A percentile compares a stretch with the other conserved stretches of the same genome.
Evolutionary conservation across 2,888 invertebrate genomes (phyloP).

Genomic region (Abscondita cerata): DNA sequence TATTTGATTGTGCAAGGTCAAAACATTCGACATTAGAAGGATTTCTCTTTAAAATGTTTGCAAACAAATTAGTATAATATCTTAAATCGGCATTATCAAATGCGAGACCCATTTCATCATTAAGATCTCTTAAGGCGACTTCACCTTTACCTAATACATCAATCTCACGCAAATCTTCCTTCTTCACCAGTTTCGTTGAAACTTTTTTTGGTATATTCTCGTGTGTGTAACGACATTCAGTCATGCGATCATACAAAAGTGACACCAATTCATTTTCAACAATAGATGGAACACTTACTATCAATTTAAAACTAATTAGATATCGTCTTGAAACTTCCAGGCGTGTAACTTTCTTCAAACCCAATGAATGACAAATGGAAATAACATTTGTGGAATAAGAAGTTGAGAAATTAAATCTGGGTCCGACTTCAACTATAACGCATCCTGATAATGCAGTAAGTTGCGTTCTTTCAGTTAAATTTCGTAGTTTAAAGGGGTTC

Average conservation of each 20-base stretch:
- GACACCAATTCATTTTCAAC: slow-evolving; percentile 63
- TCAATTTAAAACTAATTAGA: slow-evolving; percentile 63
- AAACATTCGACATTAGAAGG: slow-evolving; percentile 98
- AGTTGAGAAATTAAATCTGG: slow-evolving; percentile 93
- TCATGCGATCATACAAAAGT: slow-evolving; percentile 90
- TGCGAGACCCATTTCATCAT: slow-evolving; percentile 72
- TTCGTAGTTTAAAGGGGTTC: slow-evolving; percentile 70
- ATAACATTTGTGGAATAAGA: slow-evolving; percentile 96
- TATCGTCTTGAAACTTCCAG: slow-evolving; percentile 86
- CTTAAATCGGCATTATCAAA: slow-evolving; percentile 93
- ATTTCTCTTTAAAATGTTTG: slow-evolving; percentile 81
- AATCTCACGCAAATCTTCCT: slow-evolving; percentile 82
- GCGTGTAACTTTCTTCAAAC: slow-evolving; percentile 75
- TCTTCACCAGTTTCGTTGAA: slow-evolving; percentile 69
- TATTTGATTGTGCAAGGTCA: slow-evolving; percentile 97
- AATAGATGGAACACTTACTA: slow-evolving; percentile 54
- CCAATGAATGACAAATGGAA: slow-evolving; percentile 88
- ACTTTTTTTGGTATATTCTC: slow-evolving; percentile 69
- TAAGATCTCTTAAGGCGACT: slow-evolving; percentile 79
- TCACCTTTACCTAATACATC: slow-evolving; percentile 81
- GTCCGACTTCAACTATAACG: slow-evolving; percentile 85
- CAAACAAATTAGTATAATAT: slow-evolving; percentile 88
- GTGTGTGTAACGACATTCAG: slow-evolving; percentile 82
- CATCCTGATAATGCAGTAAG: slow-evolving; percentile 58
- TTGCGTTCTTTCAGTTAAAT: slow-evolving; percentile 63